These are phyloP conservation scores for Tipula lateralis DNA, from an alignment of 2,888 invertebrate genomes.

Conservation along the genomic window DNA sequence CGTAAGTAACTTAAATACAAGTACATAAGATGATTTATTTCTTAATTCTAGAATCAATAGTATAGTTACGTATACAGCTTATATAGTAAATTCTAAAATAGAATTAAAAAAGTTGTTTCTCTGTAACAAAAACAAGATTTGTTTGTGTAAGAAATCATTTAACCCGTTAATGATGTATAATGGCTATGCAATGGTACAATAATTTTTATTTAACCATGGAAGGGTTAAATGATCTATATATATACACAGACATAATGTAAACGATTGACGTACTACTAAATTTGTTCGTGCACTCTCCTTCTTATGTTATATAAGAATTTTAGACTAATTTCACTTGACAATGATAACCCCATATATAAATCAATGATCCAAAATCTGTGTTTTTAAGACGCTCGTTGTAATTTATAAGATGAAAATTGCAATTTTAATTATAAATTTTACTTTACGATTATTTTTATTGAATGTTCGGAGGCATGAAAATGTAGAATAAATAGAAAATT, in stretches of 20 bases:
- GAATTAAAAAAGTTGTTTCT: neutral
- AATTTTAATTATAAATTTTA: neutral
- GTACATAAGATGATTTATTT: neutral
- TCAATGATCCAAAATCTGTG: neutral
- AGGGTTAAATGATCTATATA: neutral
- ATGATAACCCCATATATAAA: neutral
- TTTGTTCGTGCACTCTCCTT: neutral
- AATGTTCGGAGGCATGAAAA: neutral
- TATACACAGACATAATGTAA: neutral
- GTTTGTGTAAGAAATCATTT: neutral
- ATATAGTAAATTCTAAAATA: neutral
- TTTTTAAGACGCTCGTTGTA: neutral
- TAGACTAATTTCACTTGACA: neutral
- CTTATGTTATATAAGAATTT: neutral
- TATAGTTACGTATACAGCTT: neutral
- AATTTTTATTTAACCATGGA: neutral
- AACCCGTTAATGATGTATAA: neutral
- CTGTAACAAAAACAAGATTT: neutral
- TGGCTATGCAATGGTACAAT: neutral
- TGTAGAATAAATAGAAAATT: neutral
- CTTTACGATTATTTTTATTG: neutral
- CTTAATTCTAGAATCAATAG: neutral
- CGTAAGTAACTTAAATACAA: neutral
- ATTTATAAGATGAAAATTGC: neutral
- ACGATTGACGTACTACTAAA: neutral